Evolutionary conservation across 2,888 invertebrate genomes (phyloP), one percentile per base, ranked within the genome.

Genomic region (Sarcophaga rosellei): DNA sequence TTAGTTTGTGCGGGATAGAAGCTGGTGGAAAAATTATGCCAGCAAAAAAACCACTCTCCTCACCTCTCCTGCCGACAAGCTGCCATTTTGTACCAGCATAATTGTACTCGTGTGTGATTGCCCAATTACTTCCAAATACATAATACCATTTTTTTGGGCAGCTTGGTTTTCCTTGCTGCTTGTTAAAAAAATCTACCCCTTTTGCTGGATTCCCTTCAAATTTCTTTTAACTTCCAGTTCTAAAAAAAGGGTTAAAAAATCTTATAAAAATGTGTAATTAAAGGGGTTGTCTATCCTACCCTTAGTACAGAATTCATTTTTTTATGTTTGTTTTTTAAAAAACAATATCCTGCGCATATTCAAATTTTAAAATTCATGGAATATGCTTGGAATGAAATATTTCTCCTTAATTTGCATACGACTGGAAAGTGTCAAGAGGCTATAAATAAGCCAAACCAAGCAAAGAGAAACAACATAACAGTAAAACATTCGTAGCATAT

Each of bases 301-400:
- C 35, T 57, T 61, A 45, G 4, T 45, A 21, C 15, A 20, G 63
- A n/a, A 11, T 6, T 2, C 6, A 23, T 72, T 61, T 59, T 59
- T 53, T 45, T 47, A 62, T 44, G 44, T 6, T 63, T 1, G 6
- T 25, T n/a, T 68, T 23, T 44, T 11, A 62, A 65, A 20, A 25
- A 21, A 35, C 57, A 44, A 17, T 53, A 53, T 73, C 76, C 25
- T 91, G 91, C 91, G 91, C 91, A 91, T 91, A 91, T 90, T 91
- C 90, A 91, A 91, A 91, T 91, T 91, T 91, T 90, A 89, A 90
- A 91, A 88, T 87, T 23, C 35, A 44, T 89, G 90, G 89, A 90
- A 91, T 66, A n/a, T 44, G 63, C 25, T 83, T 87, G 86, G 84
- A 86, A 72, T 17, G 4, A 82, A 72, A 15, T 20, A 4, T 35